Evolutionary conservation across 2,797 vertebrate species (phyloP), one percentile per base, ranked within the genome.

Genomic region (Danionella dracula): DNA sequence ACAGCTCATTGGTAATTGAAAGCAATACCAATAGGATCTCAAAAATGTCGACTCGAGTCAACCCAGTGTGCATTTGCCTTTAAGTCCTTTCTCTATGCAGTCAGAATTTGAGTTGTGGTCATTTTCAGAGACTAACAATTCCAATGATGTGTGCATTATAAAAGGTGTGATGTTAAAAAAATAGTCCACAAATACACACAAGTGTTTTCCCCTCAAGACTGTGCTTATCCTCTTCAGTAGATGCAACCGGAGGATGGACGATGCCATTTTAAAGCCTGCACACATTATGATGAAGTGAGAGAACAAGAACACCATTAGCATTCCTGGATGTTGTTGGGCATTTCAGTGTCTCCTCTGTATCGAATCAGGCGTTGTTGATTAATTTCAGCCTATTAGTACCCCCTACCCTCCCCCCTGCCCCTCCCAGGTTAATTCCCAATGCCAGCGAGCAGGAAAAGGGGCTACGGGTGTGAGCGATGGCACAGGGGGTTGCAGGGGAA

Each of bases 361-460:
- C 78, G 71, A 87, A 87, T 89, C 86, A 86, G 85, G 82, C 85
- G 79, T 85, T 84, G 81, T 89, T 91, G 89, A 91, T 90, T 90
- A 90, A 90, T 90, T 88, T 88, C 89, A 88, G 87, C 88, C 88
- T 89, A 90, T 90, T 91, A 91, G 86, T 86, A 80, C 83, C 83
- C 87, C 86, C 82, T 79, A 68, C 77, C 79, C 76, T 81, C 82
- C 81, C 81, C 23, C 76, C 34, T 13, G 12, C 69, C 75, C 69
- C 59, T 78, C 71, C 64, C 77, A 81, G 79, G 76, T 81, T 81
- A 78, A 81, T 79, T 81, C 79, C 79, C 74, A 61, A 65, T 9
- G 72, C 76, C 84, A 80, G 83, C 78, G 72, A 68, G 82, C 53
- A 35, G 68, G 40, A 66, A 72, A 80, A 80, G 55, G 84, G 74